Evolutionary conservation across 2,888 invertebrate genomes (phyloP), one percentile per base, ranked within the genome.

Genomic region (Parapristionchus giblindavisi): DNA sequence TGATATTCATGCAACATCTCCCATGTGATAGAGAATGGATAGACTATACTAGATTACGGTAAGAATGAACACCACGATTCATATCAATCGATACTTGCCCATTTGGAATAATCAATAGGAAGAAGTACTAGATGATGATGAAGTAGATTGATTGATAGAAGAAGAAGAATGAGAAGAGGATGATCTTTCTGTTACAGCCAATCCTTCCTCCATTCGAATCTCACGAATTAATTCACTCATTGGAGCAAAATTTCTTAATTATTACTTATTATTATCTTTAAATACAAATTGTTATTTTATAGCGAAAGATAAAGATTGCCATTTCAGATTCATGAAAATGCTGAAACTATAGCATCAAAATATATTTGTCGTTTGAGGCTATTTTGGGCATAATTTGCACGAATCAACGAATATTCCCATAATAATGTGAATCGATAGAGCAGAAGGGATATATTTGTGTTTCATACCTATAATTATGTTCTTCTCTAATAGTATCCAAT

Each of bases 141-240:
- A n/a, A 11, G 61, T 38, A 1, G 61, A 61, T n/a, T 8, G 38
- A 14, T 34, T 36, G n/a, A 38, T 61, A n/a, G 61, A 61, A 17
- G 61, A 38, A 24, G 38, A 38, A 17, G 61, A 61, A 2, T 24
- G 61, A 38, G 17, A 32, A 0, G 32, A 14, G 24, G 21, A 24
- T 24, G 61, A 38, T 38, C 61, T 36, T 38, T 61, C 61, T n/a
- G 61, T 61, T 24, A 61, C 61, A 17, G 61, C 36, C 61, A 61
- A 38, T 34, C 61, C 61, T 17, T 61, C 61, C 24, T 61, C 61
- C 61, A 61, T 61, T 34, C 61, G 61, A 61, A 61, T 61, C 38
- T 61, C 61, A 36, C 61, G 61, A 17, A 61, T 61, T 29, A 61
- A 11, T 2, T 61, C 61, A n/a, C 36, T n/a, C 61, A 61, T 61